These are phyloP conservation scores for Drosophila prolongata DNA, from an alignment of 2,888 invertebrate genomes.

Conservation along the genomic window DNA sequence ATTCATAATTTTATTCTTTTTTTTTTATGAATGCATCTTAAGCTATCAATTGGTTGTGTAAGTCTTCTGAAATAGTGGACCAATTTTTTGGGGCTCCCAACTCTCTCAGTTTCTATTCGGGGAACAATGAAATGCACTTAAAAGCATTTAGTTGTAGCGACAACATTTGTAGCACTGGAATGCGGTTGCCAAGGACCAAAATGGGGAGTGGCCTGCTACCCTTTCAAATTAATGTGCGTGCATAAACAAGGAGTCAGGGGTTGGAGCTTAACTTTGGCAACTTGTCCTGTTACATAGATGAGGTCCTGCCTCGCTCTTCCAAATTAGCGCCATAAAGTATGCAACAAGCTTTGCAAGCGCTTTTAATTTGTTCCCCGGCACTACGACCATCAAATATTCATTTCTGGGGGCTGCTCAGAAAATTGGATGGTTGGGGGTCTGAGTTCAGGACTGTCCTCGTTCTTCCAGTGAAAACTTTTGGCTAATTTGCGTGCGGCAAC, in stretches of 20 bases:
- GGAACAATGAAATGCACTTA: conserved; percentile 73
- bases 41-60: conserved; percentile 27
- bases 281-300: conserved; percentile 43
- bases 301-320: conserved; percentile 36
- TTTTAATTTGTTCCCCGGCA: conserved; percentile 69
- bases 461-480: conserved; percentile 54
- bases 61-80: conserved; percentile 21
- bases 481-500: conserved; percentile 73
- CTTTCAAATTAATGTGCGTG: conserved; percentile 76
- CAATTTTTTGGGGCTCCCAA: conserved; percentile 18
- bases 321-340: conserved; percentile 78
- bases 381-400: conserved; percentile 68
- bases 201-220: conserved; percentile 23
- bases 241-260: conserved; percentile 63
- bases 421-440: conserved; percentile 38
- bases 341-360: conserved; percentile 72
- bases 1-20: too few relatives aligned
- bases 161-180: conserved; percentile 71
- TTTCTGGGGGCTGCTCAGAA: conserved; percentile 48
- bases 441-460: conserved; percentile 53
- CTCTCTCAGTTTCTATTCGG: conserved; percentile 13
- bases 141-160: conserved; percentile 79
- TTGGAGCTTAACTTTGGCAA: conserved; percentile 59
- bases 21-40: conserved; percentile 36
- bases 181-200: conserved; percentile 49